A percentile compares a stretch with the other conserved stretches of the same genome.
Conservation (phyloP, 2,113 vertebrate species). For the Corythaixoides concolor region DNA sequence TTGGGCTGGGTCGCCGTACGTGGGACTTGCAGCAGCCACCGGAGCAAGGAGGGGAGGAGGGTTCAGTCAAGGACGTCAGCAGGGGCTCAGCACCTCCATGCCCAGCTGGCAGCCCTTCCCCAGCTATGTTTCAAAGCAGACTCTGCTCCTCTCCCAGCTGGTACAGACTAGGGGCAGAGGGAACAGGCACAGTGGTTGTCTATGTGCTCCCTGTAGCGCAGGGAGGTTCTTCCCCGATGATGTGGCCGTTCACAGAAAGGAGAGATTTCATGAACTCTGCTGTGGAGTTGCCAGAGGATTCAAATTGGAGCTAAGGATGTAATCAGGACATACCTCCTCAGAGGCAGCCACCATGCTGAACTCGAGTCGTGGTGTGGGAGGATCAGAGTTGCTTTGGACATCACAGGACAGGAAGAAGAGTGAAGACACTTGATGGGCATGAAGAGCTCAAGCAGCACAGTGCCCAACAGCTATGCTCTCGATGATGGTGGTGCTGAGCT, state of each 20-base stretch:
- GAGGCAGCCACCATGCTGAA: neutral
- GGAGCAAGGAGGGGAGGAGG: neutral
- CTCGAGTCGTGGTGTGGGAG: neutral
- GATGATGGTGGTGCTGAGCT: neutral
- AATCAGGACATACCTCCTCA: neutral
- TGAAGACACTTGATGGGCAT: neutral
- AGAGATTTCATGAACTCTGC: neutral
- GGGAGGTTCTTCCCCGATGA: neutral
- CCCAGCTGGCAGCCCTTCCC: neutral
- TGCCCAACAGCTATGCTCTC: neutral
- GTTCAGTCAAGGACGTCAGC: neutral
- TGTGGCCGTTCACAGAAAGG: neutral
- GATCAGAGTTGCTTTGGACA: neutral
- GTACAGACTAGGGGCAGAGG: neutral
- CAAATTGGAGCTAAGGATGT: neutral
- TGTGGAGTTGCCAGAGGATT: neutral
- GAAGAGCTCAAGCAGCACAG: neutral
- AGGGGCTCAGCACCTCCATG: neutral
- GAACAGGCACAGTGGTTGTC: neutral
- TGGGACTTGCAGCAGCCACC: neutral
- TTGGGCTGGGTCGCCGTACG: accelerated
- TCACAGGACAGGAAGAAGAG: neutral
- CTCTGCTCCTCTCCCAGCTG: neutral
- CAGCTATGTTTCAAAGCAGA: neutral
- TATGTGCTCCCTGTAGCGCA: neutral